These are phyloP conservation scores for Limulus polyphemus DNA, from an alignment of 2,888 invertebrate species.

Conservation along the genomic window DNA sequence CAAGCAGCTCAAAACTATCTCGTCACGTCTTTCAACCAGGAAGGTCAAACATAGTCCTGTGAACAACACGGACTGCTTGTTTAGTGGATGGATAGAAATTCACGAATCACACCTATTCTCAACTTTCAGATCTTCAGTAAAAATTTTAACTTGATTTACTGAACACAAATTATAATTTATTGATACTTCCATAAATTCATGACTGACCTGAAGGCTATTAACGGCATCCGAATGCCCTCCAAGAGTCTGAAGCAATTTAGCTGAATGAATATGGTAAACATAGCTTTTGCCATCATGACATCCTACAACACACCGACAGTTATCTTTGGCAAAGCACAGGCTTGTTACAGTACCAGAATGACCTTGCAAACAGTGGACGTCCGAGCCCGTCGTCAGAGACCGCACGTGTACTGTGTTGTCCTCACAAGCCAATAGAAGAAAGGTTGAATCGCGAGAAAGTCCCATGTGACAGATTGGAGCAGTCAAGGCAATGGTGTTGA, in stretches of 20 bases:
- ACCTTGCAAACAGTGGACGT: slow-evolving; percentile 66
- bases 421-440: slow-evolving; percentile 70
- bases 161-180: too few species aligned
- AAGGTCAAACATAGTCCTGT: too few species aligned
- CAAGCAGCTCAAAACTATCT: too few species aligned
- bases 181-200: too few species aligned
- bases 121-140: too few species aligned
- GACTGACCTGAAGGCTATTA: slow-evolving; percentile 49
- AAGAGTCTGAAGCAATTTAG: slow-evolving; percentile 54
- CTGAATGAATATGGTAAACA: slow-evolving; percentile 68
- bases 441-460: slow-evolving; percentile 75
- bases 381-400: slow-evolving; percentile 76
- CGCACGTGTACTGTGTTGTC: slow-evolving; percentile 73
- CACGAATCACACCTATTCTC: too few species aligned
- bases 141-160: too few species aligned
- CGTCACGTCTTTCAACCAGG: too few species aligned
- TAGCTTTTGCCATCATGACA: slow-evolving; percentile 65
- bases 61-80: too few species aligned
- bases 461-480: slow-evolving; percentile 64
- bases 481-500: slow-evolving; percentile 59
- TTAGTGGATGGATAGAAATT: too few species aligned
- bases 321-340: slow-evolving; percentile 64
- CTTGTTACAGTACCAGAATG: slow-evolving; percentile 46
- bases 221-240: slow-evolving; percentile 45
- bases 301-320: slow-evolving; percentile 64